Base-by-base conservation (phyloP, 2,113 vertebrate genomes). In the Syngnathus typhle region DNA sequence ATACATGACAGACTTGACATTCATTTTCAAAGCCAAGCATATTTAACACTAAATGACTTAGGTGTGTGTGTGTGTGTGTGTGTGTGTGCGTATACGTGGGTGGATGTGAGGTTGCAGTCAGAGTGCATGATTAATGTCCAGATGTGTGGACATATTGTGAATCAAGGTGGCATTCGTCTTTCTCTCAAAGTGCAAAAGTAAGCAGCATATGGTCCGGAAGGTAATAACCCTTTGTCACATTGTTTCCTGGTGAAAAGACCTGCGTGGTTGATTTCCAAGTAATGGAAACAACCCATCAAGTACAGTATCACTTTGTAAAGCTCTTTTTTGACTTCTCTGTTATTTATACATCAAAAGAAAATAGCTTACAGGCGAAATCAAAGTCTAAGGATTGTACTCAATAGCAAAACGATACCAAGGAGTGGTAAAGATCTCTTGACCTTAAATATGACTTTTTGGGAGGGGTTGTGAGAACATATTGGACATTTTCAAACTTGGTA, bases 121-220 rank as follows among this genome's bases (percentile, higher is more conserved):
- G 64, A 49, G 59, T 68, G 67, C 51, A 60, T 21, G 47, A 27
- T 75, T 51, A 64, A 37, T 61, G 66, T 66, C 84, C 88, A 91
- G 90, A 89, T 91, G 88, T 88, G 85, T 37, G 36, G 78, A 32
- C 89, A 89, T 88, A 88, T 81, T 90, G 86, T 47, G 71, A 67
- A 84, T 77, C 65, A 79, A 73, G 85, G 85, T 86, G 82, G 84
- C 46, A 21, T 59, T 82, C 67, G 72, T 70, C 84, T 70, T 71
- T 70, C 64, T 76, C 65, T 65, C 56, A 55, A 74, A 86, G 79
- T 82, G 79, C 67, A 55, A 74, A 78, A 73, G 73, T 69, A 71
- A 66, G 69, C 66, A 75, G 77, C 80, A 83, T 78, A 79, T 82
- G 80, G 63, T 76, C 56, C 64, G 55, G 58, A 77, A 77, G 82